Conservation (phyloP, 92 coral and sea anemone genomes). For the Palythoa heliodiscus region DNA sequence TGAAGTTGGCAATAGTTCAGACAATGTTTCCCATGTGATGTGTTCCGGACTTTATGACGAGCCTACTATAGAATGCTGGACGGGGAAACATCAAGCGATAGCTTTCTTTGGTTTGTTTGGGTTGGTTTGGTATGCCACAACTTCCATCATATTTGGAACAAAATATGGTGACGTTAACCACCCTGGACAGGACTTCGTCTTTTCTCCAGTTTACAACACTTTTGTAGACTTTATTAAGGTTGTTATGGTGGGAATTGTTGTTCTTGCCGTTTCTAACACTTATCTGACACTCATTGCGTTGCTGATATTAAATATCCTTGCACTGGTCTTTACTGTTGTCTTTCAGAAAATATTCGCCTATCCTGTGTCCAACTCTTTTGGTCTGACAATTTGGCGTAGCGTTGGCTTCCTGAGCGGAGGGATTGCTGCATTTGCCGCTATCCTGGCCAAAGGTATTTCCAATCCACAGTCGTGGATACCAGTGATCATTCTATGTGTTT, state of each 20-base stretch:
- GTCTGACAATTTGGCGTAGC: constrained; percentile 78
- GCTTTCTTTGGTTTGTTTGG: constrained; percentile 90
- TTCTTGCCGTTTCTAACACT: constrained; percentile 68
- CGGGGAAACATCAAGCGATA: constrained; percentile 74
- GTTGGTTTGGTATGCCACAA: constrained; percentile 92
- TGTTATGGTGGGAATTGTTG: constrained; percentile 89
- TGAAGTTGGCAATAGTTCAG: constrained; percentile 29
- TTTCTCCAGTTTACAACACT: constrained; percentile 90
- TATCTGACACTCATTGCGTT: constrained; percentile 59
- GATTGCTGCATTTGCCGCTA: constrained; percentile 71
- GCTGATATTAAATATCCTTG: constrained; percentile 63
- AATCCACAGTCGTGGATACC: constrained; percentile 73
- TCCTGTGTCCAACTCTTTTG: constrained; percentile 79
- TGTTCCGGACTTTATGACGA: constrained; percentile 73
- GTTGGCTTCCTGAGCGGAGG: constrained; percentile 75
- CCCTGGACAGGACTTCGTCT: constrained; percentile 84
- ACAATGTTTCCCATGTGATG: constrained; percentile 26
- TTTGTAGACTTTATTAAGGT: constrained; percentile 83
- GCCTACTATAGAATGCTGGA: constrained; percentile 79
- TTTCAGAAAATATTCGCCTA: constrained; percentile 68
- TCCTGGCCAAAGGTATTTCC: constrained; percentile 62
- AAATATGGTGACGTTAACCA: constrained; percentile 95
- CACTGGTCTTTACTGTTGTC: constrained; percentile 72
- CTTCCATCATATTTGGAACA: constrained; percentile 92
- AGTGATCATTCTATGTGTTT: constrained; percentile 69